Evolutionary conservation across 2,797 vertebrate species (phyloP).

Genomic region (Sorex maritimensis): DNA sequence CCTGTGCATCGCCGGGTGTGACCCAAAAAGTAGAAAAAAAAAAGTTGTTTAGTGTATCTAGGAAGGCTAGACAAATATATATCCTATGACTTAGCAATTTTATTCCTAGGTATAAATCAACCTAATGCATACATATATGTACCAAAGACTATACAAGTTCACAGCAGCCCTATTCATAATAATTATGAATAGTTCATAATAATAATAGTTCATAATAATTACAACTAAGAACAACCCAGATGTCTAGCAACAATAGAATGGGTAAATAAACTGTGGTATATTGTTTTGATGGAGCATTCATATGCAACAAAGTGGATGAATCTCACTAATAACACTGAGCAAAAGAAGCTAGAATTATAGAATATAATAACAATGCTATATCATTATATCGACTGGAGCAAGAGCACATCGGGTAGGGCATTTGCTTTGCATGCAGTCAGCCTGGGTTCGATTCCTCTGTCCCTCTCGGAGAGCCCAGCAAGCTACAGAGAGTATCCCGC

Average conservation of each 20-base stretch:
- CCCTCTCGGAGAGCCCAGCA: too few relatives aligned
- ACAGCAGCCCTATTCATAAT: background rate
- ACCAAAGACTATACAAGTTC: background rate
- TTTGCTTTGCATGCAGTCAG: too few relatives aligned
- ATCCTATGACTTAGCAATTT: background rate
- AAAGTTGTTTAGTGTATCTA: conserved; percentile 47
- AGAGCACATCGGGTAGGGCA: too few relatives aligned
- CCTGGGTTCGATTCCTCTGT: too few relatives aligned
- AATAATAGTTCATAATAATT: background rate
- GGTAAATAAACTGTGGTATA: background rate
- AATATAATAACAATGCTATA: background rate
- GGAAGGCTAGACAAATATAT: background rate
- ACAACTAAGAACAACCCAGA: background rate
- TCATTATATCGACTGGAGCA: background rate
- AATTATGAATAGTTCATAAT: background rate
- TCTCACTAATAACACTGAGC: background rate
- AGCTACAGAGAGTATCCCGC: too few relatives aligned
- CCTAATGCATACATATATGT: background rate
- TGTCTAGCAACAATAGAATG: background rate
- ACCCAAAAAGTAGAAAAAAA: too few relatives aligned
- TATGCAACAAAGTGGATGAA: background rate
- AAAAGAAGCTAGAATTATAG: background rate
- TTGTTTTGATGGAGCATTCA: background rate
- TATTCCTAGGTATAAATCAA: background rate
- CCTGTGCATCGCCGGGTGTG: too few relatives aligned